Evolutionary conservation across 2,888 invertebrate species (phyloP).

Genomic region (Archaeoteleia sp.): DNA sequence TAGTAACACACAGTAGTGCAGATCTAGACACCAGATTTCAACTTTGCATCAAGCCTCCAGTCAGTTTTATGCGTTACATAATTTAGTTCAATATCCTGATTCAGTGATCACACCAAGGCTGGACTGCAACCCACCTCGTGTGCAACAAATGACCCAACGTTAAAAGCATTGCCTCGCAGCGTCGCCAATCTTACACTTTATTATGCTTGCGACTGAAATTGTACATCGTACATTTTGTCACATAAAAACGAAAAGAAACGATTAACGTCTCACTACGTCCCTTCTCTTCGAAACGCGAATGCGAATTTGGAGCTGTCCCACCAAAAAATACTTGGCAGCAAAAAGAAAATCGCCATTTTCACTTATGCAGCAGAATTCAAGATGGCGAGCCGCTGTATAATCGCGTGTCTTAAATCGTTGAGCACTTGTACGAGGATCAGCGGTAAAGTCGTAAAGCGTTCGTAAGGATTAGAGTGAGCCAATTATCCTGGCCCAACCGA

Average conservation of each 20-base stretch:
- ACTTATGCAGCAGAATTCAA: conserved; percentile 3
- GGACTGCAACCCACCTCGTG: conserved; percentile 27
- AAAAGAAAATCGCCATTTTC: conserved; percentile 8
- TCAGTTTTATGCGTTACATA: conserved; percentile 51
- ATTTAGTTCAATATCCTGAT: conserved; percentile 50
- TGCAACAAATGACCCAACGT: conserved; percentile 43
- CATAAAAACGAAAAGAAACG: no score
- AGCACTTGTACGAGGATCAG: conserved; percentile 30
- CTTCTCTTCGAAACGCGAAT: no score
- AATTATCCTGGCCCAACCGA: conserved; percentile 46
- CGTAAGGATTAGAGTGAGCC: conserved; percentile 46
- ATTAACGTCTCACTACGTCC: no score
- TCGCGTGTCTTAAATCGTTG: conserved; percentile 33
- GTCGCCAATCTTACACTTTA: conserved; percentile 41
- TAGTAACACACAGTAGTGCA: conserved; percentile 13
- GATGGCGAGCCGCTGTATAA: conserved; percentile 23
- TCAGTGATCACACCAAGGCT: conserved; percentile 43
- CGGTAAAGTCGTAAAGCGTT: conserved; percentile 41
- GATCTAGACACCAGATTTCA: conserved; percentile 44
- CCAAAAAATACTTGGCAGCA: background rate
- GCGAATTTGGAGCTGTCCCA: no score
- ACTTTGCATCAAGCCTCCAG: conserved; percentile 47
- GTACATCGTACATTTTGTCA: conserved; percentile 25
- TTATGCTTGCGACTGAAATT: conserved; percentile 32
- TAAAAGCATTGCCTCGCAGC: conserved; percentile 43